phyloP scores from a whole-genome alignment of 2,113 vertebrate species.

The Ctenomys sociabilis region DNA sequence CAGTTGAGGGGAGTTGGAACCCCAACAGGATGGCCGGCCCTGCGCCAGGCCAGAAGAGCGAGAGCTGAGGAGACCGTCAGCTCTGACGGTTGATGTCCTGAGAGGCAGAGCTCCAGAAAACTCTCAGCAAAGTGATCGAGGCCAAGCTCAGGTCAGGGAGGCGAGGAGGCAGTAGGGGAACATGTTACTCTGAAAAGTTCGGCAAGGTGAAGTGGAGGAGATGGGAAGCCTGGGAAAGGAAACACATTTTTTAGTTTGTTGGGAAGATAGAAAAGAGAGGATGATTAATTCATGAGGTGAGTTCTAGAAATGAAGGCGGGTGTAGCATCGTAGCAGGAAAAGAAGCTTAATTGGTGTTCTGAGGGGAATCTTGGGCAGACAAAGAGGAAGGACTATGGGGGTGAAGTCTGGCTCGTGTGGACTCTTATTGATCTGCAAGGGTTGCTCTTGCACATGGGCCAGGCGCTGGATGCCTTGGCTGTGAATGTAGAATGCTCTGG shows the following conservation, averaged over 20 bases:
- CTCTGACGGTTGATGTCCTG: not conserved
- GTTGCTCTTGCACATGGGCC: not conserved
- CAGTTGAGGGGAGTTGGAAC: not conserved
- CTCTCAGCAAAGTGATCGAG: not conserved
- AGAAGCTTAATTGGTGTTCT: not conserved
- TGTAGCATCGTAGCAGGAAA: not conserved
- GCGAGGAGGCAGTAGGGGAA: not conserved
- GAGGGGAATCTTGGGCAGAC: not conserved
- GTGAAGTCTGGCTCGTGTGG: not conserved
- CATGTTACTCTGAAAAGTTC: not conserved
- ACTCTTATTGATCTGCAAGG: not conserved
- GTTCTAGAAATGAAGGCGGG: not conserved
- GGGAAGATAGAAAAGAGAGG: slow-evolving; percentile 30
- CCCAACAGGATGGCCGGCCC: not conserved
- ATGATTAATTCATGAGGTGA: not conserved
- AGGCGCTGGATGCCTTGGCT: not conserved
- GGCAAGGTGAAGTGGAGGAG: not conserved
- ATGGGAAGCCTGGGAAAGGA: not conserved
- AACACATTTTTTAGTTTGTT: not conserved
- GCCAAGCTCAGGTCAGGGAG: not conserved
- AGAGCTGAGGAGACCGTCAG: not conserved
- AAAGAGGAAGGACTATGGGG: not conserved
- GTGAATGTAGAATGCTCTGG: not conserved
- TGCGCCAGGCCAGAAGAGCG: not conserved
- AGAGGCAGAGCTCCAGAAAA: not conserved